Conservation (phyloP, 2,797 vertebrate genomes). For the Decapterus maruadsi region DNA sequence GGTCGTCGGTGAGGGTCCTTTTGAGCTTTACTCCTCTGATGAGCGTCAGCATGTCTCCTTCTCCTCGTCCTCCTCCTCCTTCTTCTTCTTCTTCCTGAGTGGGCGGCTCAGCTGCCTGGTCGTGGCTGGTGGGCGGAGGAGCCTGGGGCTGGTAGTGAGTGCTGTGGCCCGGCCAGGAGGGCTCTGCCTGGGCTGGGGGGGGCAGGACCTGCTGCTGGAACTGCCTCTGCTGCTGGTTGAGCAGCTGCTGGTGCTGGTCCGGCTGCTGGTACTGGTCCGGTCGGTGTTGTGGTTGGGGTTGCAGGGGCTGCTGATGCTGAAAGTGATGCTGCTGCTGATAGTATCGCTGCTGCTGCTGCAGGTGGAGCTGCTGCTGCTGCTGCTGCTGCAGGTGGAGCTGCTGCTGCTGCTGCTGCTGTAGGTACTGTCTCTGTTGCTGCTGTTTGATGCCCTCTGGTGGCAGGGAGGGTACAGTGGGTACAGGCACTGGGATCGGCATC, state of each 20-base stretch:
- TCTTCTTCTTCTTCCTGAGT: slow-evolving; percentile 4
- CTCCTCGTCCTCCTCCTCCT: slow-evolving; percentile 4
- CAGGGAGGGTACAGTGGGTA: slow-evolving; percentile 65
- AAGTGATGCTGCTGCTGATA: slow-evolving; percentile 5
- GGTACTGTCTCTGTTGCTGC: slow-evolving; percentile 70
- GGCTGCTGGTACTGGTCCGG: slow-evolving; percentile 17
- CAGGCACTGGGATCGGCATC: slow-evolving; percentile 78
- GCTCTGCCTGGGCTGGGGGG: slow-evolving; percentile 29
- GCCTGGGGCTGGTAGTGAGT: slow-evolving; percentile 38
- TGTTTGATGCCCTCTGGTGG: slow-evolving; percentile 70
- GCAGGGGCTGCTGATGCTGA: slow-evolving; percentile 5
- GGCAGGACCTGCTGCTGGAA: slow-evolving; percentile 39
- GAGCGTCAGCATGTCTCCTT: slow-evolving; percentile 80
- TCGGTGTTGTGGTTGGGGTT: background rate
- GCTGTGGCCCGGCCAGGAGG: slow-evolving; percentile 28
- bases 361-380: slow-evolving; percentile 16
- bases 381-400: slow-evolving; percentile 24
- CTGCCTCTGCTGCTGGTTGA: slow-evolving; percentile 54
- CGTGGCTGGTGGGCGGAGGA: slow-evolving; percentile 36
- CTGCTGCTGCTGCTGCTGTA: slow-evolving; percentile 14
- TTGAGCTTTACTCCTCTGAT: slow-evolving; percentile 84
- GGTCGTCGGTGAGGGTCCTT: slow-evolving; percentile 85
- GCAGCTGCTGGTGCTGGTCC: slow-evolving; percentile 1
- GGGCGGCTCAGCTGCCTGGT: slow-evolving; percentile 23
- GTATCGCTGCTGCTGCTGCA: slow-evolving; percentile 1